Conservation (phyloP, 2,888 invertebrate genomes). For the Andrena flavipes region DNA sequence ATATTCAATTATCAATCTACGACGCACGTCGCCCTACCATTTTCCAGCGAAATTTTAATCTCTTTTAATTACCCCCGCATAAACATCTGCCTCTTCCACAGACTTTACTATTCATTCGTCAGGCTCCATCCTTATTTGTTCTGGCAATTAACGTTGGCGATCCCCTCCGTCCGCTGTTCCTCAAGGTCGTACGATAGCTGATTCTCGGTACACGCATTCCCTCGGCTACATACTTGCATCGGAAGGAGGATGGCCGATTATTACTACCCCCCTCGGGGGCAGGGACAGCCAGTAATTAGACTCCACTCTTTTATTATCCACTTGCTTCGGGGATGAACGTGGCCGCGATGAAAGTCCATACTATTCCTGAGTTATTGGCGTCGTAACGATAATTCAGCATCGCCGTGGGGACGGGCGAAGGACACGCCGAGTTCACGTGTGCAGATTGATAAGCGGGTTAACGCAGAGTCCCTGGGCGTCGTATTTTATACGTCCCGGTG, state of each 20-base stretch:
- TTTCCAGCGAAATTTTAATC: too few relatives aligned
- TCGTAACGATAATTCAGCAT: slow-evolving; percentile 57
- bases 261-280: slow-evolving; percentile 11
- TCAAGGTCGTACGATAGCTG: slow-evolving; percentile 16
- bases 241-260: slow-evolving; percentile 5
- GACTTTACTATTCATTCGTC: neutral
- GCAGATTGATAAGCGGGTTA: slow-evolving; percentile 47
- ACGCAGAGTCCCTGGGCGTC: neutral
- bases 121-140: neutral
- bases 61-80: too few relatives aligned
- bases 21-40: too few relatives aligned
- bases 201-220: neutral
- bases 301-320: slow-evolving; percentile 50
- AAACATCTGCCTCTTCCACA: too few relatives aligned
- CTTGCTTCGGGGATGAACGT: slow-evolving; percentile 30
- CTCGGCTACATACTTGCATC: neutral
- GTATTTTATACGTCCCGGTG: slow-evolving; percentile 35
- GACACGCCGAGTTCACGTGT: slow-evolving; percentile 19
- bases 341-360: slow-evolving; percentile 44
- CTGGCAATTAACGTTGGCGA: neutral
- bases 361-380: slow-evolving; percentile 50
- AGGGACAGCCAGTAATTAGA: slow-evolving; percentile 58
- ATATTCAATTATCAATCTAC: too few relatives aligned
- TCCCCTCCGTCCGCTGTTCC: neutral
- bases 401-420: slow-evolving; percentile 2